Evolutionary conservation across 2,888 invertebrate genomes (phyloP), one percentile per base, ranked within the genome.

Genomic region (Cryptocephalus moraei): DNA sequence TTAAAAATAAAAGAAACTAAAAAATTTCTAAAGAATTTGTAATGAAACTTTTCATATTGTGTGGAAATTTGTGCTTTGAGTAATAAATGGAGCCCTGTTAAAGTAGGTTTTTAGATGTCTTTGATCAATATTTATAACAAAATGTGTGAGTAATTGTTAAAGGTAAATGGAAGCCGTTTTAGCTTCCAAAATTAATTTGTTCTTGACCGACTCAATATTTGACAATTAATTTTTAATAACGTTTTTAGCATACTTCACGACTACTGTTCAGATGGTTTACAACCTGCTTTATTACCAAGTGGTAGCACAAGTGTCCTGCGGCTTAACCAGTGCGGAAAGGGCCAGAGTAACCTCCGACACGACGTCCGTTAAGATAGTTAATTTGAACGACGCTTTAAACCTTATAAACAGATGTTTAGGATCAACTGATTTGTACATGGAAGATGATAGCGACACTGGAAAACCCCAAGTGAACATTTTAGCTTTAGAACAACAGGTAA

Each of bases 271-370:
- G 67, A 83, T 87, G 54, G 77, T 93, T 55, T 95, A 90, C 75
- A 90, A 93, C 68, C 77, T 94, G 53, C 76, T 86, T 50, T 92
- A 90, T 73, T 86, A 93, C 69, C 93, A 94, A 77, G 84, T 91
- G 42, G 80, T 92, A 53, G 80, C 86, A 45, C 88, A 89, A 70
- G 75, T 91, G 52, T 81, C 84, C 46, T 84, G 84, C 53, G 76
- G 76, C 53, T 73, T 85, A 62, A 78, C 79, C 38, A 79, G 81
- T 41, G 73, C 74, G 39, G 84, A 84, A 58, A 78, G 86, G 46
- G 74, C 74, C 31, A 74, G 75, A 43, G 64, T 61, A 1, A 59
- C 60, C 33, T 56, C 59, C 14, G 58, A 57, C n/a, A 55, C 58
- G 11, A 58, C 56, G 34, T 44, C 46, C n/a, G 60, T 56, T 8